These are phyloP conservation scores for Heliocidaris tuberculata DNA, from an alignment of 35 echinoderm and acorn worm genomes.

Conservation along the genomic window DNA sequence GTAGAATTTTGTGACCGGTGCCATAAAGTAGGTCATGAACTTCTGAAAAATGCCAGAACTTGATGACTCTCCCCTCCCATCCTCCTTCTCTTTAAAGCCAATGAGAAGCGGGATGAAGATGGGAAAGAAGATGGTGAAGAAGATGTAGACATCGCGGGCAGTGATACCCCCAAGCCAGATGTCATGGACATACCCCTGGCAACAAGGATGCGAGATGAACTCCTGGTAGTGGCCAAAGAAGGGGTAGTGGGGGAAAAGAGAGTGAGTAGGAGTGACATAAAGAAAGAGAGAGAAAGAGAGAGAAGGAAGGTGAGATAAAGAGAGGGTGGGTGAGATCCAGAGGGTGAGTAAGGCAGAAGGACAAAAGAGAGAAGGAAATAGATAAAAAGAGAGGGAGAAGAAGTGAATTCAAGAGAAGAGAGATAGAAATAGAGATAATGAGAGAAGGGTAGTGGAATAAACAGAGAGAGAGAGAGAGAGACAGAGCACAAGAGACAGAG, in stretches of 20 bases:
- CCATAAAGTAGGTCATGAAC: constrained; percentile 54
- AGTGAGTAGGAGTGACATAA: too few relatives aligned
- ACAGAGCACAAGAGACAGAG: too few relatives aligned
- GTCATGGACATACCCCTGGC: constrained; percentile 59
- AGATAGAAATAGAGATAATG: too few relatives aligned
- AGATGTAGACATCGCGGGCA: constrained; percentile 35
- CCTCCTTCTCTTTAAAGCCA: constrained; percentile 35
- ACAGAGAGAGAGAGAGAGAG: too few relatives aligned
- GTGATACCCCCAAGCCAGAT: constrained; percentile 69
- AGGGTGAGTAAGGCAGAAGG: too few relatives aligned
- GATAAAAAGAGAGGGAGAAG: too few relatives aligned
- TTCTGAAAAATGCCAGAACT: constrained; percentile 31
- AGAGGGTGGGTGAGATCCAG: too few relatives aligned
- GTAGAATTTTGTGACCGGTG: constrained; percentile 78
- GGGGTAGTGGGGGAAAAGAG: background rate
- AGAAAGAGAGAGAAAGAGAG: too few relatives aligned
- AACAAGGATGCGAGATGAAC: constrained; percentile 79
- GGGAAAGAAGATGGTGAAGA: constrained; percentile 55
- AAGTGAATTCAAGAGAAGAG: too few relatives aligned
- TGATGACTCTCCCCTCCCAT: background rate
- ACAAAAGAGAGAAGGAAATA: too few relatives aligned
- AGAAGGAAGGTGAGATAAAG: too few relatives aligned
- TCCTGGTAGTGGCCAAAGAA: constrained; percentile 45
- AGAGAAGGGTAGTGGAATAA: too few relatives aligned
- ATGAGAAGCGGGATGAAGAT: constrained; percentile 53